Percentiles rank a stretch among this genome's conserved stretches.
These are phyloP conservation scores for Nematolebias whitei DNA, from an alignment of 2,113 vertebrate genomes.

Conservation along the genomic window DNA sequence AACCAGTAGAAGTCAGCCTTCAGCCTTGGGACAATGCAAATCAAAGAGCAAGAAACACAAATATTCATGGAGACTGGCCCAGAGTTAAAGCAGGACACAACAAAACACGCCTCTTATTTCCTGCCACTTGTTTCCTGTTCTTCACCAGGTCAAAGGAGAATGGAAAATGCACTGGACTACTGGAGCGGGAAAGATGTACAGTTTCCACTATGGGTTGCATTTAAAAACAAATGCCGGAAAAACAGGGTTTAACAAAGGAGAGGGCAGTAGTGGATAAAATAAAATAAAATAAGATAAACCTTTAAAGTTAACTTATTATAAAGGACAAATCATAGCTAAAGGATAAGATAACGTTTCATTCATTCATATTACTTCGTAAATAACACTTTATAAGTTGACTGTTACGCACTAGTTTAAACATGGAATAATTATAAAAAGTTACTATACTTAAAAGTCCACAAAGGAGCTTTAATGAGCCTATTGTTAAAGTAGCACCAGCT, in stretches of 20 bases:
- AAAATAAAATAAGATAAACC: not conserved
- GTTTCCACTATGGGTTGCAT: not conserved
- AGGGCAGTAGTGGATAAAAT: not conserved
- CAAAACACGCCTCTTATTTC: slow-evolving; percentile 56
- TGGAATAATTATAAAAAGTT: not conserved
- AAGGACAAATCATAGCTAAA: not conserved
- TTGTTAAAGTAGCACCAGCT: not conserved
- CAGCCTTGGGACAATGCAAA: slow-evolving; percentile 19
- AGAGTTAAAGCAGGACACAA: slow-evolving; percentile 42
- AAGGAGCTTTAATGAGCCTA: too few species aligned
- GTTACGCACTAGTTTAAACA: too few species aligned
- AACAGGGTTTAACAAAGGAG: too few species aligned
- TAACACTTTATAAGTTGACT: too few species aligned
- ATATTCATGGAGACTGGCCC: slow-evolving; percentile 22
- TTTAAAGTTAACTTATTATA: not conserved
- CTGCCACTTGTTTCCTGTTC: slow-evolving; percentile 74
- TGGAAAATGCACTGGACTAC: slow-evolving; percentile 59
- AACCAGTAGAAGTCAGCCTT: too few species aligned
- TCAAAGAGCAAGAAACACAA: slow-evolving; percentile 27
- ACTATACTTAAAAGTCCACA: not conserved
- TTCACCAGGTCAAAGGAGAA: slow-evolving; percentile 49
- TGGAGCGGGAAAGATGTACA: slow-evolving; percentile 11
- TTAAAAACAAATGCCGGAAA: not conserved
- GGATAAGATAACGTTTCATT: too few species aligned
- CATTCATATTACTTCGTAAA: too few species aligned